Evolutionary conservation across 2,113 vertebrate species (phyloP).

Genomic region (Dasyornis broadbenti): DNA sequence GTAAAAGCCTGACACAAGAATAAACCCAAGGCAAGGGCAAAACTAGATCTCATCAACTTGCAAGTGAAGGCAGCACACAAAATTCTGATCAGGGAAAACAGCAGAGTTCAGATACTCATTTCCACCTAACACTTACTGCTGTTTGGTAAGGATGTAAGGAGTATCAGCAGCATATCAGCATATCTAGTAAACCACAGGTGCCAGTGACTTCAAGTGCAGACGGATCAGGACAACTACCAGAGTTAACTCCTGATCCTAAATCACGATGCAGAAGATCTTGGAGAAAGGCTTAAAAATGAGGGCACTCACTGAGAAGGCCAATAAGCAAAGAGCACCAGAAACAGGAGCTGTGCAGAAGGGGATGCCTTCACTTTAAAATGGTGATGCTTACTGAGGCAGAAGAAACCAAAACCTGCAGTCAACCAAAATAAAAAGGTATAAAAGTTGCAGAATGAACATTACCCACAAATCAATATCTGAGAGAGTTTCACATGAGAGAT

Average conservation of each 20-base stretch:
- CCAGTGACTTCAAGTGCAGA: background rate
- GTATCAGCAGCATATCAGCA: background rate
- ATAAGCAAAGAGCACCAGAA: background rate
- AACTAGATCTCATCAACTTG: background rate
- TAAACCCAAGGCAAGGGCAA: background rate
- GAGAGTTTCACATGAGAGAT: slow-evolving; percentile 17
- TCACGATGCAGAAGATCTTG: background rate
- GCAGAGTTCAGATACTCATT: background rate
- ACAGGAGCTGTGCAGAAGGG: background rate
- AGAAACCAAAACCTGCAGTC: background rate
- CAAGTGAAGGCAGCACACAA: background rate
- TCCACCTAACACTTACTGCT: background rate
- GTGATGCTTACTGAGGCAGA: background rate
- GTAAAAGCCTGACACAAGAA: background rate
- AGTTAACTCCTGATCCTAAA: background rate
- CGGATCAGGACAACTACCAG: background rate
- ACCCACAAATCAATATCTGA: slow-evolving; percentile 5
- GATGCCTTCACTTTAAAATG: background rate
- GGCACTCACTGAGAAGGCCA: background rate
- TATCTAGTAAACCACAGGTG: background rate
- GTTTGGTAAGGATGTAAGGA: background rate
- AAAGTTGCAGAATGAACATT: background rate
- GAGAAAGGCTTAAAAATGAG: background rate
- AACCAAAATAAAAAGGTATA: background rate
- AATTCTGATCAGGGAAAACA: background rate